Conservation (phyloP, 2,888 invertebrate genomes). For the Lithophane ornitopus region DNA sequence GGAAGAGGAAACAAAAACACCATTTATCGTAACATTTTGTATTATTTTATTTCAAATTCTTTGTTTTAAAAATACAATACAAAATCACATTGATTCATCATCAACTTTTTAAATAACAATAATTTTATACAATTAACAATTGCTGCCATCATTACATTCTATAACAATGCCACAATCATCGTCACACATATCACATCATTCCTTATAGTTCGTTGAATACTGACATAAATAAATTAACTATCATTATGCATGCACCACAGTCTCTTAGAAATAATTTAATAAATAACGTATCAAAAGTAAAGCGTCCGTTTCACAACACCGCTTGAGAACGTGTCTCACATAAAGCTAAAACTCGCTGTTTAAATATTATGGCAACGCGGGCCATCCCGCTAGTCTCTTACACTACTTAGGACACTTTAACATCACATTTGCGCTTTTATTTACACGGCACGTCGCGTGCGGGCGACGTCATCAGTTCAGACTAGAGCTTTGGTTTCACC, state of each 20-base stretch:
- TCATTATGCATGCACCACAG: constrained; percentile 86
- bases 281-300: constrained; percentile 83
- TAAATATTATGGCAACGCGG: constrained; percentile 90
- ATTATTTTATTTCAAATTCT: constrained; percentile 81
- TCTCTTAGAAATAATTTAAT: constrained; percentile 88
- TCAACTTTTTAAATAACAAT: constrained; percentile 79
- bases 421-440: constrained; percentile 91
- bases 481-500: constrained; percentile 90
- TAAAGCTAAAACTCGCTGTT: constrained; percentile 73
- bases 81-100: constrained; percentile 83
- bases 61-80: constrained; percentile 83
- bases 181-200: constrained; percentile 82
- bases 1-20: constrained; percentile 62
- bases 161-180: constrained; percentile 79
- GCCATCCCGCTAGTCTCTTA: constrained; percentile 86
- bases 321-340: constrained; percentile 71
- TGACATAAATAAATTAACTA: constrained; percentile 90
- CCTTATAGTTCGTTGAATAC: constrained; percentile 86
- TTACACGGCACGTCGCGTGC: constrained; percentile 81
- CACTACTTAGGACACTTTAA: constrained; percentile 90
- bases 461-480: constrained; percentile 82
- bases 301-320: constrained; percentile 81
- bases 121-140: constrained; percentile 79
- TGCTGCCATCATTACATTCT: constrained; percentile 72
- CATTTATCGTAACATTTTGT: constrained; percentile 74